Base-by-base conservation (phyloP, 2,797 vertebrate genomes). In the Heteromormyrus szaboi region DNA sequence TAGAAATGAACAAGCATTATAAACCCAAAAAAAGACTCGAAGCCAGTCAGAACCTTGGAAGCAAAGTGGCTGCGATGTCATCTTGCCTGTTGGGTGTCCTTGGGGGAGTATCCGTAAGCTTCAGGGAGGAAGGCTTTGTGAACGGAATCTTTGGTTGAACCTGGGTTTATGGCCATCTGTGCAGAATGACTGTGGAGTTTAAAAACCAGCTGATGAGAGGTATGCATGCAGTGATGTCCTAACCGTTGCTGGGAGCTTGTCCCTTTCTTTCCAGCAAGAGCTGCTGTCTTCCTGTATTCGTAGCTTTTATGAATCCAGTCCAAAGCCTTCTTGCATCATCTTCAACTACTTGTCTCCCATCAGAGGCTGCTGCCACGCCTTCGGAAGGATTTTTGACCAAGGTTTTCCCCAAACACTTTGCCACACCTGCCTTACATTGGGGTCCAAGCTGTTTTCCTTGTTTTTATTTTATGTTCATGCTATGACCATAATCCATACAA, bases 301-400 rank as follows among this genome's bases (percentile, higher is more conserved):
- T 96, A 97, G 96, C 95, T 93, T 93, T 89, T 93, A 95, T 93
- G 94, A 95, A 95, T 95, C 95, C 94, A 96, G 95, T 95, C 95
- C 95, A 97, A 96, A 97, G 96, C 95, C 96, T 94, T 96, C 96
- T 92, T 91, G 95, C 62, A 29, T 85, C 94, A 94, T 88, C 90
- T 90, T 94, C 88, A 96, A 94, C 94, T 93, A 96, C 94, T 89
- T 94, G 95, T 96, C 94, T 96, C 95, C 96, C 95, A 94, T 96
- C 95, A 97, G 97, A 94, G 96, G 96, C 96, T 97, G 95, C 94
- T 89, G 48, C 97, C 97, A 95, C 97, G 96, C 97, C 96, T 97
- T 96, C 94, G 98, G 98, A 99, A 99, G 98, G 98, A 99, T 99
- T 99, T 99, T 99, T 99, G 98, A 99, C 98, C 98, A 99, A 97